phyloP scores from a whole-genome alignment of 2,888 invertebrate species.

The Apeira syringaria region DNA sequence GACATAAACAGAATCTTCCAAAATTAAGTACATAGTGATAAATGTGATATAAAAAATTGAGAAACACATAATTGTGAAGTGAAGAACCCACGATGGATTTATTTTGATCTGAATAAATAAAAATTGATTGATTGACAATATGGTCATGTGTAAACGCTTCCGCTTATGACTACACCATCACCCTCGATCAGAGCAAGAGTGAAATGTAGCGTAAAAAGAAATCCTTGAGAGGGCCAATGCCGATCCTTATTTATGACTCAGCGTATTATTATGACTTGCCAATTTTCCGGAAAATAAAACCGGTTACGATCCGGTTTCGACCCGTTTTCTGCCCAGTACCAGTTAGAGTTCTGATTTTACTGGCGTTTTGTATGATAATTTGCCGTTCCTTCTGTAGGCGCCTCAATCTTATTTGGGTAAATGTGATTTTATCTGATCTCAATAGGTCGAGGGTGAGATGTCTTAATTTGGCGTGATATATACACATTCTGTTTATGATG shows the following conservation, averaged over 20 bases:
- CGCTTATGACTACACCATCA: constrained; percentile 6
- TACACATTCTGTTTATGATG: too few species aligned
- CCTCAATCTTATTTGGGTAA: constrained; percentile 29
- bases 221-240: constrained; percentile 73
- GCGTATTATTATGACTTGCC: constrained; percentile 81
- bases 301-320: constrained; percentile 55
- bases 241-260: constrained; percentile 81
- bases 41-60: too few species aligned
- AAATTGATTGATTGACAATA: too few species aligned
- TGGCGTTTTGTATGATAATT: constrained; percentile 65
- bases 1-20: too few species aligned
- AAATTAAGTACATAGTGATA: too few species aligned
- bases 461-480: constrained; percentile 1
- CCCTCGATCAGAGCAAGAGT: constrained; percentile 52
- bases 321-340: constrained; percentile 37
- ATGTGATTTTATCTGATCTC: constrained; percentile 36
- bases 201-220: constrained; percentile 78
- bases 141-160: constrained; percentile 9
- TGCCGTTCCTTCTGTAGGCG: constrained; percentile 30
- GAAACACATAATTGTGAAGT: too few species aligned
- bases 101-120: too few species aligned
- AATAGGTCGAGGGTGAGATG: constrained; percentile 16
- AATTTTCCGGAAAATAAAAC: constrained; percentile 80
- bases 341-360: constrained; percentile 60
- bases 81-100: too few species aligned